phyloP scores from a whole-genome alignment of 2,797 vertebrate genomes.

The Anguilla megastoma region DNA sequence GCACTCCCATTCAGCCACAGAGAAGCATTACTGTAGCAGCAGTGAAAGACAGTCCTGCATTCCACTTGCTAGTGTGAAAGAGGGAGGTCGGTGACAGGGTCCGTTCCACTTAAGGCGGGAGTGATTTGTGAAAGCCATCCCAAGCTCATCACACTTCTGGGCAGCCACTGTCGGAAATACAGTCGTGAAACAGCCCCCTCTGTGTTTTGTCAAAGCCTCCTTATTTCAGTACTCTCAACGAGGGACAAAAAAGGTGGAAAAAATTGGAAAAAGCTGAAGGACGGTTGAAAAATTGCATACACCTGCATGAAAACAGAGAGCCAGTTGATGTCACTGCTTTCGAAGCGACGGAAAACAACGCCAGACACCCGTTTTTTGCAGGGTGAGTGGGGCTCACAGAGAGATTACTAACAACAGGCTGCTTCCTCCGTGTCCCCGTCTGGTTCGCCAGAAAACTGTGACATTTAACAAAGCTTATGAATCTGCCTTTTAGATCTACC shows the following conservation, averaged over 20 bases:
- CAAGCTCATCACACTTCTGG: not conserved
- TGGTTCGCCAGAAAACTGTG: not conserved
- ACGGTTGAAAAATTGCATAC: not conserved
- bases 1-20: not conserved
- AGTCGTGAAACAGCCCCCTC: not conserved
- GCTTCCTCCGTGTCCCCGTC: not conserved
- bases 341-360: not conserved
- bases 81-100: not conserved
- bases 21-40: not conserved
- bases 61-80: not conserved
- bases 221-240: not conserved
- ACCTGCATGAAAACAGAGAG: not conserved
- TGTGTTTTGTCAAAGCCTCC: not conserved
- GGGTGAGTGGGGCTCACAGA: not conserved
- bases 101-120: not conserved
- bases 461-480: conserved; percentile 5
- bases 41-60: not conserved
- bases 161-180: not conserved
- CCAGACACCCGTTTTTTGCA: too few species aligned
- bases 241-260: not conserved
- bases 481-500: not conserved
- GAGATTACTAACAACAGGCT: not conserved
- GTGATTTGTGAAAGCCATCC: not conserved
- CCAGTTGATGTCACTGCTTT: not conserved
- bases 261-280: not conserved